Evolutionary conservation across 2,888 invertebrate genomes (phyloP).

Genomic region (Tromatobia lineatoria): DNA sequence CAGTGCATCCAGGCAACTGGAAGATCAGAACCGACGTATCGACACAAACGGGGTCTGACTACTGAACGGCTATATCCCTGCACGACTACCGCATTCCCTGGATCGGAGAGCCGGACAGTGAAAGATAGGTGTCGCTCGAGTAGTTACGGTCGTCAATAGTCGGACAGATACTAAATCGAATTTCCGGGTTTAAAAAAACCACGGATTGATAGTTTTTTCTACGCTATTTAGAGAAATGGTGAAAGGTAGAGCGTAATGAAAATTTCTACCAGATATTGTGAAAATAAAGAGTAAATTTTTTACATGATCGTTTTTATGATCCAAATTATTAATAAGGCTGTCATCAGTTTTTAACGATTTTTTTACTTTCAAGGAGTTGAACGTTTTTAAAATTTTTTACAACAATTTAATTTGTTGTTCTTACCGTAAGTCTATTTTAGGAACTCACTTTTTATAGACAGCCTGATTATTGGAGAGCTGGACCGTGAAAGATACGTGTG

Average conservation of each 20-base stretch:
- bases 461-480: background rate
- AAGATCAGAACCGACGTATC: slow-evolving; percentile 32
- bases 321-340: no score
- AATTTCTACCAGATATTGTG: background rate
- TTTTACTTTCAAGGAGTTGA: no score
- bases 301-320: no score
- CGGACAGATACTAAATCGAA: slow-evolving; percentile 20
- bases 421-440: no score
- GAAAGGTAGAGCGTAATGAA: background rate
- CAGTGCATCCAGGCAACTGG: slow-evolving; percentile 19
- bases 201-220: background rate
- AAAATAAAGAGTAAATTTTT: no score
- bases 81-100: background rate
- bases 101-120: background rate
- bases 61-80: background rate
- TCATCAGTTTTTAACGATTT: no score
- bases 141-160: slow-evolving; percentile 36
- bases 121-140: slow-evolving; percentile 19
- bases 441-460: no score
- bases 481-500: slow-evolving; percentile 2
- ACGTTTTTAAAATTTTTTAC: no score
- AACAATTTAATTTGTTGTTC: no score
- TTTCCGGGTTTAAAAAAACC: background rate
- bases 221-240: background rate
- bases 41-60: slow-evolving; percentile 6